These are phyloP conservation scores for Isoperla grammatica DNA, from an alignment of 2,888 invertebrate species.

Conservation along the genomic window DNA sequence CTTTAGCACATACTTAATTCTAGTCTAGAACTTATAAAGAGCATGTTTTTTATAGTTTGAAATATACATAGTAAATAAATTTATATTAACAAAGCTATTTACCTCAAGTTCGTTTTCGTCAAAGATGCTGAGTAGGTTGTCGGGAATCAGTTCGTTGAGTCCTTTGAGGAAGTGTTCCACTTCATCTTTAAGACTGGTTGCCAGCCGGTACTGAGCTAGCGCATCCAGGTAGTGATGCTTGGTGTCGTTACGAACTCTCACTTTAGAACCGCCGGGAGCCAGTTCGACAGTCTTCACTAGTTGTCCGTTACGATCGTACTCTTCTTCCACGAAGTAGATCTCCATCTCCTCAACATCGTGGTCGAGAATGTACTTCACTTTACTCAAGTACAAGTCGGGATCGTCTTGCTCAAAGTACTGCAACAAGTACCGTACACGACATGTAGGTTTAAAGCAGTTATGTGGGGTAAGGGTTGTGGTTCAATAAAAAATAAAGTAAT, in stretches of 20 bases:
- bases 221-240: conserved; percentile 83
- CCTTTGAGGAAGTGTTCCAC: conserved; percentile 86
- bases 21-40: too few relatives aligned
- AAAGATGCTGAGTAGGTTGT: conserved; percentile 88
- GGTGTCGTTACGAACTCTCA: conserved; percentile 66
- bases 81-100: conserved; percentile 32
- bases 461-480: too few relatives aligned
- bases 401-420: conserved; percentile 95
- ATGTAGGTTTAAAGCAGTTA: too few relatives aligned
- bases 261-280: conserved; percentile 72
- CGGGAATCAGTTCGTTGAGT: conserved; percentile 85
- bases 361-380: conserved; percentile 87
- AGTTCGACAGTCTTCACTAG: conserved; percentile 72
- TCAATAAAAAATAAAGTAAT: too few relatives aligned
- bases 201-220: conserved; percentile 82
- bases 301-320: conserved; percentile 73
- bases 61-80: too few relatives aligned
- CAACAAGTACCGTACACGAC: conserved; percentile 35
- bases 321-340: conserved; percentile 83
- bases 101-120: conserved; percentile 96
- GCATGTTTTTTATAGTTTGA: too few relatives aligned
- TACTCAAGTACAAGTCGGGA: conserved; percentile 87
- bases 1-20: too few relatives aligned
- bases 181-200: conserved; percentile 74
- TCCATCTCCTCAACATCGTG: conserved; percentile 82